Conservation (phyloP, 2,113 vertebrate genomes). For the Zosterops pallidus region DNA sequence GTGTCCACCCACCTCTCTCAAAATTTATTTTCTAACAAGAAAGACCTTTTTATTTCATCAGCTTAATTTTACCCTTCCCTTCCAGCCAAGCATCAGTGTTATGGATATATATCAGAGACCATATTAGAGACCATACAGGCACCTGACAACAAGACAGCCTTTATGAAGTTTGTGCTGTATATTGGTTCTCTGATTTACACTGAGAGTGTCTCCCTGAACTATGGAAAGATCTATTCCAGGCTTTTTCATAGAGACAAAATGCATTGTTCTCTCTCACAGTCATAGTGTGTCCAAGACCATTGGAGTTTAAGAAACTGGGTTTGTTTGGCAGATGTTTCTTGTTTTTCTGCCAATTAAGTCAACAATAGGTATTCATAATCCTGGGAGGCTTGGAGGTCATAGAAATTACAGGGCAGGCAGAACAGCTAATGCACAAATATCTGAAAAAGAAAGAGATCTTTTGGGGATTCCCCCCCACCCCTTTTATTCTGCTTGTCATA, state of each 20-base stretch:
- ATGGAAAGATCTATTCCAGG: background rate
- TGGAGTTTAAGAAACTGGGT: conserved; percentile 25
- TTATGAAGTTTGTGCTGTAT: background rate
- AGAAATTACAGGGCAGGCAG: conserved; percentile 21
- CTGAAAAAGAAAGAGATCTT: background rate
- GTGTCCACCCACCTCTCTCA: background rate
- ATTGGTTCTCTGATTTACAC: background rate
- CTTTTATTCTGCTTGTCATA: conserved; percentile 13
- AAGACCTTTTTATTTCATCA: background rate
- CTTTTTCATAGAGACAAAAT: background rate
- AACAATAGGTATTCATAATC: conserved; percentile 58
- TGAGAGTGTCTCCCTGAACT: background rate
- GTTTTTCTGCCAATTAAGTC: conserved; percentile 47
- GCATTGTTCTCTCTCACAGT: background rate
- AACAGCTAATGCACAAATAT: conserved; percentile 7
- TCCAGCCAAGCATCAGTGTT: background rate
- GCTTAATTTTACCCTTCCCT: background rate
- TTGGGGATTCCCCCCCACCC: background rate
- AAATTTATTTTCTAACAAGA: background rate
- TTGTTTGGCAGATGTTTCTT: conserved; percentile 55
- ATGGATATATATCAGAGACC: background rate
- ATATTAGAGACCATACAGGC: background rate
- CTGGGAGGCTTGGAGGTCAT: background rate
- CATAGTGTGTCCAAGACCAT: background rate
- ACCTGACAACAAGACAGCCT: background rate